Evolutionary conservation across 1,140 invertebrate genomes (phyloP).

Genomic region (Drosophila pachea): DNA sequence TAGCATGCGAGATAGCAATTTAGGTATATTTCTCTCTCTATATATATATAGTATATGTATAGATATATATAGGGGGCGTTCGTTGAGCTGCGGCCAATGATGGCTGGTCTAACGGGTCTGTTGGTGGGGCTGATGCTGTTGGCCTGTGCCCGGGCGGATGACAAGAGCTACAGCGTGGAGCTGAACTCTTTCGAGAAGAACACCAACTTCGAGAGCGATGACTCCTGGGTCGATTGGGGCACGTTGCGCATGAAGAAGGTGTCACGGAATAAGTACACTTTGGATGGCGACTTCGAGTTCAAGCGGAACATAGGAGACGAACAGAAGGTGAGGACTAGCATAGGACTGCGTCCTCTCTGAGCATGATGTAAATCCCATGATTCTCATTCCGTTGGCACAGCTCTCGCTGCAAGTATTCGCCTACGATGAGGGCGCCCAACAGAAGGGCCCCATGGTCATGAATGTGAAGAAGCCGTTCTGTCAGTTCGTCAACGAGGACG

Average conservation of each 20-base stretch:
- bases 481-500: conserved; percentile 62
- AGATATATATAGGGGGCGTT: conserved; percentile 11
- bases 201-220: conserved; percentile 34
- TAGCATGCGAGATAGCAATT: conserved; percentile 37
- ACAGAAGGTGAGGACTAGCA: conserved; percentile 39
- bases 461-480: conserved; percentile 62
- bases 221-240: conserved; percentile 61
- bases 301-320: conserved; percentile 58
- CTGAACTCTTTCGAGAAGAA: conserved; percentile 51
- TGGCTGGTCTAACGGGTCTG: conserved; percentile 25
- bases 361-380: not conserved
- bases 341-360: not conserved
- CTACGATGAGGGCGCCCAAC: conserved; percentile 38
- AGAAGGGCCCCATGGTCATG: conserved; percentile 54
- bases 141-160: conserved; percentile 4
- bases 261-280: conserved; percentile 46
- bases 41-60: no score
- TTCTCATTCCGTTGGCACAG: conserved; percentile 12
- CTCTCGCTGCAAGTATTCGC: conserved; percentile 46
- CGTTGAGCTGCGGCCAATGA: conserved; percentile 7
- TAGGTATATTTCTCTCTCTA: no score
- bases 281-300: conserved; percentile 55
- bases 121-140: conserved; percentile 18
- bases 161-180: conserved; percentile 56
- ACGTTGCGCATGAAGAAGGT: conserved; percentile 63